Evolutionary conservation across 1,140 invertebrate species (phyloP).

Genomic region (Anthonomus grandis): DNA sequence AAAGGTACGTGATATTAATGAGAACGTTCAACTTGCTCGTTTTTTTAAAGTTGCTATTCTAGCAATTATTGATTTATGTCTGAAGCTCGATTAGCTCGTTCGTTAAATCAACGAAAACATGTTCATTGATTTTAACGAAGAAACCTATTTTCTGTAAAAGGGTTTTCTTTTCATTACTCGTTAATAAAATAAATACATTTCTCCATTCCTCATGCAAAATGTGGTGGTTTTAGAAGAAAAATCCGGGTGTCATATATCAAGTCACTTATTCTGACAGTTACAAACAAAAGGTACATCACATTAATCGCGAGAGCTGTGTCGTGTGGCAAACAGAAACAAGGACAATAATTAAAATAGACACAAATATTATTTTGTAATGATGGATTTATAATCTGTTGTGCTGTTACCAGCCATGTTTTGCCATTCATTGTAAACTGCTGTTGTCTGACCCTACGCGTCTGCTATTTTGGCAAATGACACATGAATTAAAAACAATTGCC

Average conservation of each 20-base stretch:
- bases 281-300: constrained; percentile 24
- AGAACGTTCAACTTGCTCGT: too few species aligned
- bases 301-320: constrained; percentile 16
- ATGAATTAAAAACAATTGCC: constrained; percentile 28
- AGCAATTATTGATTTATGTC: too few species aligned
- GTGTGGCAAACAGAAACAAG: constrained; percentile 26
- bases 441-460: constrained; percentile 25
- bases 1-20: too few species aligned
- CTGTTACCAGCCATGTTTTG: constrained; percentile 26
- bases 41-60: too few species aligned
- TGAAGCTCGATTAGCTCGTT: too few species aligned
- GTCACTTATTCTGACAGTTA: constrained; percentile 5
- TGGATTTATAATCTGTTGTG: constrained; percentile 29
- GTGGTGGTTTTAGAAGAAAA: too few species aligned
- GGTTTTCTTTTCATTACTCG: too few species aligned
- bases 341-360: constrained; percentile 28
- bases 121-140: too few species aligned
- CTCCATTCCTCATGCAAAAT: not conserved
- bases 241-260: not conserved
- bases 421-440: constrained; percentile 28
- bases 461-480: constrained; percentile 28
- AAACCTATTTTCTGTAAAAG: too few species aligned
- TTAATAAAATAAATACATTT: not conserved
- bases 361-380: constrained; percentile 30
- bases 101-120: too few species aligned